Conservation (phyloP, 2,888 invertebrate genomes). For the Diarsia dahlii region DNA sequence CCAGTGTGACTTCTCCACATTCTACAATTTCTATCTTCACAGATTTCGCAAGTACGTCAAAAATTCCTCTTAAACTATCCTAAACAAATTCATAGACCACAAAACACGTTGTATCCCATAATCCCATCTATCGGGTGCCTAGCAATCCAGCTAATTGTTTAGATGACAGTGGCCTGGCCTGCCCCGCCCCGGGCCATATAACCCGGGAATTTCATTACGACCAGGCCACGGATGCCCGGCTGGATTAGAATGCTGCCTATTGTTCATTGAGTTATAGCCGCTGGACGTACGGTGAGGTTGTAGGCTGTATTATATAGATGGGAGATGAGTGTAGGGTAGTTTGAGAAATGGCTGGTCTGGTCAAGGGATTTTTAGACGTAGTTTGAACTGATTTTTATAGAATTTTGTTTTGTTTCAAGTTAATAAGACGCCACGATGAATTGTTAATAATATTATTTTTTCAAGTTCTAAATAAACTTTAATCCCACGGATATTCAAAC, state of each 20-base stretch:
- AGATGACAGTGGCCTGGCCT: constrained; percentile 66
- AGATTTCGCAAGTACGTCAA: not conserved
- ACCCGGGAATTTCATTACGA: constrained; percentile 87
- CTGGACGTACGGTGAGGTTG: constrained; percentile 73
- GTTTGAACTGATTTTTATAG: not conserved
- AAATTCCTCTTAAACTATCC: not conserved
- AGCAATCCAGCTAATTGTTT: constrained; percentile 71
- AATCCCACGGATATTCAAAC: no score
- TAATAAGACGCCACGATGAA: no score
- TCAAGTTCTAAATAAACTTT: no score
- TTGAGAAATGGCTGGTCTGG: constrained; percentile 10
- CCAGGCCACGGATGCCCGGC: constrained; percentile 69
- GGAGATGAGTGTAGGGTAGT: constrained; percentile 46
- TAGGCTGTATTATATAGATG: constrained; percentile 65
- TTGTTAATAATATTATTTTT: no score
- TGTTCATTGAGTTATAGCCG: constrained; percentile 87
- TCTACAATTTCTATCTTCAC: not conserved
- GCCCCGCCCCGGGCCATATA: constrained; percentile 64
- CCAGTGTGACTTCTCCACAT: not conserved
- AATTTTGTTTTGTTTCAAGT: not conserved
- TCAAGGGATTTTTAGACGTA: not conserved
- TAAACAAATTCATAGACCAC: constrained; percentile 1
- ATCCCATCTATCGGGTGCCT: constrained; percentile 24
- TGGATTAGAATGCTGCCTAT: constrained; percentile 84
- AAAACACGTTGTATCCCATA: constrained; percentile 26